Percentiles rank a stretch among this genome's conserved stretches.
Conservation (phyloP, 1,140 invertebrate species). For the Choristoneura fumiferana region DNA sequence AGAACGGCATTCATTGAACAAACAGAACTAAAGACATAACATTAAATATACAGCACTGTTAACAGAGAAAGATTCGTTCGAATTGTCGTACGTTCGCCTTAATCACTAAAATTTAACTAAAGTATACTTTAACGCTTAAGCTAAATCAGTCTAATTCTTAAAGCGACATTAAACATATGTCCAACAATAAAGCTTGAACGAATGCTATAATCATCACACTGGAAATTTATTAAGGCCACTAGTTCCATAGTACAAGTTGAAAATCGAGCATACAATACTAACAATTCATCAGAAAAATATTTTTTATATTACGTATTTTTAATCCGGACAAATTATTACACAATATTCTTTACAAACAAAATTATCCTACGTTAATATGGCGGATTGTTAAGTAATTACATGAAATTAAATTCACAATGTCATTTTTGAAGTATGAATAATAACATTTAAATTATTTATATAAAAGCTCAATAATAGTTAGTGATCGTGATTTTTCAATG, state of each 20-base stretch:
- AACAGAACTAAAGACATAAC: slow-evolving; percentile 18
- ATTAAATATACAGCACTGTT: slow-evolving; percentile 19
- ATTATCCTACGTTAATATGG: slow-evolving; percentile 63
- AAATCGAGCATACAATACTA: background rate
- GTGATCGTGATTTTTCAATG: background rate
- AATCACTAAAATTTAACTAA: slow-evolving; percentile 63
- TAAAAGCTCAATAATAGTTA: too few species aligned
- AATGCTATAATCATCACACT: slow-evolving; percentile 66
- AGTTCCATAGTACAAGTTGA: slow-evolving; percentile 31
- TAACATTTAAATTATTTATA: too few species aligned
- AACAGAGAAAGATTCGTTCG: slow-evolving; percentile 40
- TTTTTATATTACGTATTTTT: slow-evolving; percentile 8
- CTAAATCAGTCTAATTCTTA: slow-evolving; percentile 79
- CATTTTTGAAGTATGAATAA: background rate
- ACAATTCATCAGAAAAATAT: background rate
- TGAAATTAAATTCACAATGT: slow-evolving; percentile 13
- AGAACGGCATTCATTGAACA: background rate
- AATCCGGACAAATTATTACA: slow-evolving; percentile 27
- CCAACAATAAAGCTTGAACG: slow-evolving; percentile 73
- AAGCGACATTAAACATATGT: slow-evolving; percentile 67
- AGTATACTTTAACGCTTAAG: slow-evolving; percentile 73
- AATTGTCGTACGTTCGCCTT: slow-evolving; percentile 36
- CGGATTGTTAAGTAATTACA: slow-evolving; percentile 39
- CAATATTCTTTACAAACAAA: slow-evolving; percentile 34
- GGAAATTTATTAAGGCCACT: slow-evolving; percentile 72